Base-by-base conservation (phyloP, 2,888 invertebrate genomes). In the Hybos culiciformis region DNA sequence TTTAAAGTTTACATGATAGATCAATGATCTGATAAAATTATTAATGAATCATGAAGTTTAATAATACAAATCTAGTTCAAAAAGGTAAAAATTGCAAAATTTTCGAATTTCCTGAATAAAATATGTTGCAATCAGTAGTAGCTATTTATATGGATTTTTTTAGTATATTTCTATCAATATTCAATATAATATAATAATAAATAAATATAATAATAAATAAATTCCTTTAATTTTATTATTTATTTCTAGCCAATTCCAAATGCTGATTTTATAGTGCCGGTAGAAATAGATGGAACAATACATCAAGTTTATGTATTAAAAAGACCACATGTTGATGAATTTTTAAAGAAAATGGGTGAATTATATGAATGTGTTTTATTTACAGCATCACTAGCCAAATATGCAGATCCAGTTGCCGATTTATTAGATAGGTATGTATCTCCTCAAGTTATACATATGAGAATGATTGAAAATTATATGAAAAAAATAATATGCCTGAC, bases 381-480 rank as follows among this genome's bases (percentile, higher is more conserved):
- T 74, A 99, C 98, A 54, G 98, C 98, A 53, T 93, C 93, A 69
- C 77, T 97, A 64, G 93, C 96, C 48, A 98, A 97, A 81, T 99
- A 99, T 73, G 98, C 98, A 52, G 98, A 99, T 73, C 98, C 98
- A 29, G 98, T 99, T 53, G 96, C 97, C 46, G 96, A 99, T 73
- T 75, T 98, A 58, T 72, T 99, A 55, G 97, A 98, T 72, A 75
- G 77, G 73, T 75, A 51, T n/a, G n/a, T n/a, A n/a, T n/a, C n/a
- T n/a, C n/a, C n/a, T n/a, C n/a, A n/a, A 63, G 67, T 59, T 42
- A 32, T 32, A 8, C 8, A 21, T 9, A 11, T n/a, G 11, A 5
- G 4, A 4, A n/a, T 12, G 11, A 19, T 36, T 36, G 7, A 3
- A n/a, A 6, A 15, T 32, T 34, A 23, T 11, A 6, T 4, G 21